These are phyloP conservation scores for Leptobrachium leishanense DNA, from an alignment of 2,113 vertebrate genomes.

Conservation along the genomic window DNA sequence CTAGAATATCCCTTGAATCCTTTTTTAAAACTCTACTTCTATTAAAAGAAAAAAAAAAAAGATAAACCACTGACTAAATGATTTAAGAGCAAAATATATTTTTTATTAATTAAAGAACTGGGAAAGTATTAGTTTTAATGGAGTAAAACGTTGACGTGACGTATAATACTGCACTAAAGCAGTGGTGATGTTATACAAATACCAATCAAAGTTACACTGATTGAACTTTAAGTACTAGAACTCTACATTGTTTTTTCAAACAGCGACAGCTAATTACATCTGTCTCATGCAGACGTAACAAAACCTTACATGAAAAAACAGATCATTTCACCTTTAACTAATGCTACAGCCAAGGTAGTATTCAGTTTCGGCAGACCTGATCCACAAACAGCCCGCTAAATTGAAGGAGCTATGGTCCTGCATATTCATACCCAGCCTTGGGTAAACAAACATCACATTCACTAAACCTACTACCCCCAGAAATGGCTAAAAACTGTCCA, in stretches of 20 bases:
- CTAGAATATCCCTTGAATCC: too few species aligned
- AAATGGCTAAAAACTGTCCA: constrained; percentile 52
- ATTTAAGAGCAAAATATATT: not conserved
- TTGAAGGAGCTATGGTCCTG: constrained; percentile 56
- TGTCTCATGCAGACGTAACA: constrained; percentile 16
- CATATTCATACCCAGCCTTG: constrained; percentile 22
- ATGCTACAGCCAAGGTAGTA: not conserved
- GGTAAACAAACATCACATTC: constrained; percentile 32
- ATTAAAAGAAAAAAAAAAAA: not conserved
- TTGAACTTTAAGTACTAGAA: not conserved
- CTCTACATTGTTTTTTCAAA: constrained; percentile 27
- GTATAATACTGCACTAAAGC: not conserved
- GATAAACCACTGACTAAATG: not conserved
- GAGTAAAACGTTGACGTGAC: not conserved
- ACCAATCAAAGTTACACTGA: not conserved
- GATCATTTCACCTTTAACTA: constrained; percentile 2
- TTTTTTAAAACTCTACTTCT: too few species aligned
- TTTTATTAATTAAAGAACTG: not conserved
- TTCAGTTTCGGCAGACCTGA: not conserved
- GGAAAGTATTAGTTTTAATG: not conserved
- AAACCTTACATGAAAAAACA: constrained; percentile 15
- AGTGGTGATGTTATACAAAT: not conserved
- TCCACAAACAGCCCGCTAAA: constrained; percentile 8
- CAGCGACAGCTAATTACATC: not conserved
- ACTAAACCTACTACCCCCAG: constrained; percentile 50